These are phyloP conservation scores for Nixonia krombeini DNA, from an alignment of 1,140 invertebrate genomes.

Conservation along the genomic window DNA sequence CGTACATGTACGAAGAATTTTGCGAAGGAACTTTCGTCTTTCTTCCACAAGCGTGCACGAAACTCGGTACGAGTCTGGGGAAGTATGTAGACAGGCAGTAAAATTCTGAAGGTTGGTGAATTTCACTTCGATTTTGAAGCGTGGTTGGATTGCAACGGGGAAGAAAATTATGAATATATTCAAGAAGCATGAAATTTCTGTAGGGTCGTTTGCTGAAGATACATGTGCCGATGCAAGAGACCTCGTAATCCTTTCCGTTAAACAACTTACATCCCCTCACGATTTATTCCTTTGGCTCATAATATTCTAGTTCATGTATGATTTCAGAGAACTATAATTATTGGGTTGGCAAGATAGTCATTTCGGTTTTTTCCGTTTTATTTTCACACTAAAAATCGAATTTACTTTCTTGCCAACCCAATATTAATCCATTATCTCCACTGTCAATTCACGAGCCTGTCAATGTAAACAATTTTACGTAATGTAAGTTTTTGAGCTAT, in stretches of 20 bases:
- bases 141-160: slow-evolving; percentile 29
- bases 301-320: background rate
- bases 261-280: slow-evolving; percentile 45
- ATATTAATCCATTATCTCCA: too few species aligned
- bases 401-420: too few species aligned
- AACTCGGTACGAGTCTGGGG: background rate
- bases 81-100: background rate
- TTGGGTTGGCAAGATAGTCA: too few species aligned
- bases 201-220: slow-evolving; percentile 16
- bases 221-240: background rate
- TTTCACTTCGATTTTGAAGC: slow-evolving; percentile 44
- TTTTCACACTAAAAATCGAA: too few species aligned
- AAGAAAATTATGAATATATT: slow-evolving; percentile 55
- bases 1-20: too few species aligned
- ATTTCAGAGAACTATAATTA: too few species aligned
- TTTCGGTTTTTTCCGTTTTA: too few species aligned
- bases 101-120: slow-evolving; percentile 11
- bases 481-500: too few species aligned
- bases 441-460: too few species aligned
- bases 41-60: slow-evolving; percentile 18
- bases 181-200: slow-evolving; percentile 48
- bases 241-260: slow-evolving; percentile 11
- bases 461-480: too few species aligned
- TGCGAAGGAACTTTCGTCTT: slow-evolving; percentile 20
- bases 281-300: slow-evolving; percentile 21